Conservation (phyloP, 35 echinoderm and acorn worm genomes). For the Ophioderma brevispina region DNA sequence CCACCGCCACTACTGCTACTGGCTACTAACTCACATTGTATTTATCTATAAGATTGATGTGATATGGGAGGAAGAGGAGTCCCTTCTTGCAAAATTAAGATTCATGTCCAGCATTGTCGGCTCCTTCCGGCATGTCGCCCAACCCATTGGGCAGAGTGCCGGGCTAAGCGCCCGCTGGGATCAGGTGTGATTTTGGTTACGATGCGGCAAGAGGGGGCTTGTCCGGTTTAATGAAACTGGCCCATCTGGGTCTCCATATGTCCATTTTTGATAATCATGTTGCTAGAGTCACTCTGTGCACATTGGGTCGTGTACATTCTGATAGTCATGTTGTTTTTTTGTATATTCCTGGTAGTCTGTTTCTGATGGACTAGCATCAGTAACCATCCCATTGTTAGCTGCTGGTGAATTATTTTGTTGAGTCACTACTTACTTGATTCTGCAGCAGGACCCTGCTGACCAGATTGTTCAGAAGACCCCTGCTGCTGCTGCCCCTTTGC, state of each 20-base stretch:
- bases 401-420: too few species aligned
- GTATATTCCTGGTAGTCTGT: background rate
- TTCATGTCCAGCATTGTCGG: background rate
- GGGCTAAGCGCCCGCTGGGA: slow-evolving; percentile 8
- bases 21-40: background rate
- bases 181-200: background rate
- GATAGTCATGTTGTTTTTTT: background rate
- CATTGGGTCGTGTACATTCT: background rate
- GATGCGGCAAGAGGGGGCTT: background rate
- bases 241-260: background rate
- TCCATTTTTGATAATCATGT: background rate
- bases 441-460: background rate
- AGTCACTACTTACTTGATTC: too few species aligned
- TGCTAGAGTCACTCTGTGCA: background rate
- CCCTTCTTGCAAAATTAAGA: background rate
- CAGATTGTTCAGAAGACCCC: background rate
- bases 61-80: slow-evolving; percentile 28
- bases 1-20: background rate
- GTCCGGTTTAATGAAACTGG: slow-evolving; percentile 19
- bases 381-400: background rate
- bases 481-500: too few species aligned
- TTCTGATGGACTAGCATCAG: background rate
- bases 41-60: background rate
- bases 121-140: background rate
- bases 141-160: background rate